These are phyloP conservation scores for Lepus americanus DNA, from an alignment of 2,113 vertebrate species.

Conservation along the genomic window DNA sequence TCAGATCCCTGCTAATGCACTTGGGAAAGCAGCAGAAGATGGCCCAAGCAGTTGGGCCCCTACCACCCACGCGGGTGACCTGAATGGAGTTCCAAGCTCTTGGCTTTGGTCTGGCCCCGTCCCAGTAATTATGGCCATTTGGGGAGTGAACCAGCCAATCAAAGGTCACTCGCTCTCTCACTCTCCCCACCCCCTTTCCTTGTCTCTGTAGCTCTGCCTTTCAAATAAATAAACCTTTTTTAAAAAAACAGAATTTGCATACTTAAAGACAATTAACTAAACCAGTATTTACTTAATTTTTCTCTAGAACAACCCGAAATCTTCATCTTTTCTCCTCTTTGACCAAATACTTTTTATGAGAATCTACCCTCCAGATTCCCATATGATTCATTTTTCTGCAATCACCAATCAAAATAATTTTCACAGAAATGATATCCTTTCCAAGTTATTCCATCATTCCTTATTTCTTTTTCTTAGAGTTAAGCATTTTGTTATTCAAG, in stretches of 20 bases:
- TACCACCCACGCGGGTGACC: too few relatives aligned
- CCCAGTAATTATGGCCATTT: too few relatives aligned
- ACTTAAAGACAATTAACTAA: slow-evolving; percentile 17
- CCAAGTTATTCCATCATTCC: neutral
- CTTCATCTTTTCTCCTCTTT: slow-evolving; percentile 2
- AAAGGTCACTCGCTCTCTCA: too few relatives aligned
- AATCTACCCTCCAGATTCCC: neutral
- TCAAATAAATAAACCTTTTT: too few relatives aligned
- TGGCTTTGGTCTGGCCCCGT: too few relatives aligned
- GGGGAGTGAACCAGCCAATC: too few relatives aligned
- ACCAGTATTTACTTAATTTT: neutral
- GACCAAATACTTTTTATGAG: neutral
- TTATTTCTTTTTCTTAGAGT: neutral
- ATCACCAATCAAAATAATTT: slow-evolving; percentile 19
- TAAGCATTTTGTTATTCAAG: neutral
- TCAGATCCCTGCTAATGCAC: too few relatives aligned
- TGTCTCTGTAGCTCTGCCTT: too few relatives aligned
- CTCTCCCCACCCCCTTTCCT: too few relatives aligned
- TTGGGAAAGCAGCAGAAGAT: too few relatives aligned
- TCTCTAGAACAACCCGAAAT: neutral
- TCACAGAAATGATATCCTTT: neutral
- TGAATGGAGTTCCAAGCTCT: too few relatives aligned
- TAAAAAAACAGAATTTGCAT: slow-evolving; percentile 3
- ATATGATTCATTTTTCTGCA: neutral
- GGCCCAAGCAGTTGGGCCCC: too few relatives aligned